A percentile compares a stretch with the other conserved stretches of the same genome.
Evolutionary conservation across 2,113 vertebrate species (phyloP).

Genomic region (Ahaetulla prasina): DNA sequence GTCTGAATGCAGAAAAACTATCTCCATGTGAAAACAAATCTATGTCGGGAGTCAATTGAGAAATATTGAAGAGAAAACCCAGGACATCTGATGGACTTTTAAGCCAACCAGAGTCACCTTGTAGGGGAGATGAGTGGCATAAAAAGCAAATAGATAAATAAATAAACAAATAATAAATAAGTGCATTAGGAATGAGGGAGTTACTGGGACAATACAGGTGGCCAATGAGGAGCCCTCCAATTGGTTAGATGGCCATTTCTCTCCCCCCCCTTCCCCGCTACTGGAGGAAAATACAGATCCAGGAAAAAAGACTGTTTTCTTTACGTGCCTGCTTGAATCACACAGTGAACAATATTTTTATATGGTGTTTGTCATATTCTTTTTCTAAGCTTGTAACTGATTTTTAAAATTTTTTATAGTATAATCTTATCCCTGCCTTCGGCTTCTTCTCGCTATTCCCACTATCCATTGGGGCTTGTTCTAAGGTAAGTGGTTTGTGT

Average conservation of each 20-base stretch:
- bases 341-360: neutral
- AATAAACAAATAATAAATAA: neutral
- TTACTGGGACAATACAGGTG: neutral
- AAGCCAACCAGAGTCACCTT: neutral
- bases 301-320: neutral
- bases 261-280: too few relatives aligned
- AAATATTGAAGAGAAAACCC: slow-evolving; percentile 28
- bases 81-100: slow-evolving; percentile 43
- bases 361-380: neutral
- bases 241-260: neutral
- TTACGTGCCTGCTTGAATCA: neutral
- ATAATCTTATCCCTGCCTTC: neutral
- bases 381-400: neutral
- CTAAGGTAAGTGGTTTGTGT: neutral
- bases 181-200: neutral
- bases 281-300: neutral
- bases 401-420: neutral
- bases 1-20: too few relatives aligned
- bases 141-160: neutral
- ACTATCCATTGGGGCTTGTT: neutral
- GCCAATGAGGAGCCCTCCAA: neutral
- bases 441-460: neutral
- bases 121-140: neutral
- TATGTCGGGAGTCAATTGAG: neutral
- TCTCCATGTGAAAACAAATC: neutral